Evolutionary conservation across 2,113 vertebrate genomes (phyloP).

Genomic region (Colistium nudipinnis): DNA sequence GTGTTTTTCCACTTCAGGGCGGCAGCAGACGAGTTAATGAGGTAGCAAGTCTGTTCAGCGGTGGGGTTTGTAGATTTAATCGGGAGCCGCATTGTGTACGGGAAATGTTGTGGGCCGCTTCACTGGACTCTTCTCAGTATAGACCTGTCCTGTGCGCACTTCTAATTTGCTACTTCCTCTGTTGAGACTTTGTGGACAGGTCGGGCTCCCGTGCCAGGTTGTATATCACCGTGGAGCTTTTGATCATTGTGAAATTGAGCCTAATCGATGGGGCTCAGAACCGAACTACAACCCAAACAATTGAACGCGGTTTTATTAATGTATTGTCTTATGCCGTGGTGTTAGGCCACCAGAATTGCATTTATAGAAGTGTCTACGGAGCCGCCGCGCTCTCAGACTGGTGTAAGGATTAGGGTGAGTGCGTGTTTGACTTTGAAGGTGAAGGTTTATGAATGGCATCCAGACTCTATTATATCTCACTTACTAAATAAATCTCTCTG

Average conservation of each 20-base stretch:
- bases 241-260: constrained; percentile 25
- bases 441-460: background rate
- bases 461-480: background rate
- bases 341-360: background rate
- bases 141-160: constrained; percentile 1
- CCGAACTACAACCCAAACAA: background rate
- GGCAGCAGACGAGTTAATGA: background rate
- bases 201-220: background rate
- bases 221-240: constrained; percentile 27
- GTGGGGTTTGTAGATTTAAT: constrained; percentile 12
- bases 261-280: background rate
- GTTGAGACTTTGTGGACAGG: constrained; percentile 22
- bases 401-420: background rate
- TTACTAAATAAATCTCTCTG: background rate
- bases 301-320: background rate
- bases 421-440: background rate
- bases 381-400: background rate
- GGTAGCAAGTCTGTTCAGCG: constrained; percentile 22
- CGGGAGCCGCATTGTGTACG: background rate
- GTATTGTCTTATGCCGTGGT: background rate
- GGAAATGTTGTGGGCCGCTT: constrained; percentile 26
- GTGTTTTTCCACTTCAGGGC: background rate
- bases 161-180: constrained; percentile 69
- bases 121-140: background rate
- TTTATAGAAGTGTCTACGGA: background rate